Conservation (phyloP, 2,113 vertebrate genomes). For the Brachionichthys hirsutus region DNA sequence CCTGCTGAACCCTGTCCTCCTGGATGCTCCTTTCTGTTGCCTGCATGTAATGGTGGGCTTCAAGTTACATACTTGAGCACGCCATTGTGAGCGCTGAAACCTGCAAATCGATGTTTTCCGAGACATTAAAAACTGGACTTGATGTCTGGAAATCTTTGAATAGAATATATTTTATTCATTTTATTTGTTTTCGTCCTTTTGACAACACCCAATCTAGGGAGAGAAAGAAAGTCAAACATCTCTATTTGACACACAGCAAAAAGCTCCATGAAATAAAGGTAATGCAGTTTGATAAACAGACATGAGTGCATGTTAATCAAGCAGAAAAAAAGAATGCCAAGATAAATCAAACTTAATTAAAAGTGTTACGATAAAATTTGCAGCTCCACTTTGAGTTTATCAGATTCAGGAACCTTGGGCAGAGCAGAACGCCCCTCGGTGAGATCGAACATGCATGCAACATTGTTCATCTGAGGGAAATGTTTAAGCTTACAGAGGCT, state of each 20-base stretch:
- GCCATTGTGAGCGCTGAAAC: conserved; percentile 61
- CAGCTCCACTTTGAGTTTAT: conserved; percentile 45
- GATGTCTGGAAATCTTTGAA: conserved; percentile 3
- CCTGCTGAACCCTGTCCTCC: conserved; percentile 61
- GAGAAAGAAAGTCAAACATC: conserved; percentile 15
- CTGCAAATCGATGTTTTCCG: background rate
- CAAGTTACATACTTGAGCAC: conserved; percentile 76
- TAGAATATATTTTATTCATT: background rate
- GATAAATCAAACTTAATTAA: conserved; percentile 45
- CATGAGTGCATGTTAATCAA: conserved; percentile 21
- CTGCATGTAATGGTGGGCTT: conserved; percentile 75
- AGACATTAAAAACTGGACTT: conserved; percentile 25
- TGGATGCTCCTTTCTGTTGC: conserved; percentile 74
- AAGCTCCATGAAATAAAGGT: background rate
- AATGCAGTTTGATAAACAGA: conserved; percentile 37
- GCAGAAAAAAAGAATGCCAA: conserved; percentile 24
- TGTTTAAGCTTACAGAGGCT: conserved; percentile 28
- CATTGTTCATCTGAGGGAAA: conserved; percentile 36
- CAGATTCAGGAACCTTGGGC: conserved; percentile 32
- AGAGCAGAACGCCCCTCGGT: conserved; percentile 20
- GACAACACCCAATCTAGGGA: conserved; percentile 7
- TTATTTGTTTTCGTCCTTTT: no score
- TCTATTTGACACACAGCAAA: conserved; percentile 12
- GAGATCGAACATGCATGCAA: conserved; percentile 38
- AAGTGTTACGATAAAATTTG: conserved; percentile 44